Evolutionary conservation across 2,888 invertebrate genomes (phyloP).

Genomic region (Drosophila atripex): DNA sequence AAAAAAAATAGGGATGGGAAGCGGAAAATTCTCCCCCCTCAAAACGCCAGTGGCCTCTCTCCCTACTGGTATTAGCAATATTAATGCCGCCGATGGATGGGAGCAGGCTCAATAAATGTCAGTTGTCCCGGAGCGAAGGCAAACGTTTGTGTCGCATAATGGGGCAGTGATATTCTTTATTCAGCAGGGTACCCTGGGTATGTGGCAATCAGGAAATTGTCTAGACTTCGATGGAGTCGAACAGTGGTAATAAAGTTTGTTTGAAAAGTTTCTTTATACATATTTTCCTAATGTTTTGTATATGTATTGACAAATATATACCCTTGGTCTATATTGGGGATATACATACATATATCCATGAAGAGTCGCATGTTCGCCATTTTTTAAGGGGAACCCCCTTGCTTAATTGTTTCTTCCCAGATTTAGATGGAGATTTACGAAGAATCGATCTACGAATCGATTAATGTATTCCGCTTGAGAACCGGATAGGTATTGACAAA

Average conservation of each 20-base stretch:
- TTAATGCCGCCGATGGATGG: slow-evolving; percentile 50
- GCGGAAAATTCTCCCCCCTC: slow-evolving; percentile 1
- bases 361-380: too few species aligned
- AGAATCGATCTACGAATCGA: too few species aligned
- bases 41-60: not conserved
- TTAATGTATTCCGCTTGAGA: too few species aligned
- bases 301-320: not conserved
- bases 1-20: slow-evolving; percentile 10
- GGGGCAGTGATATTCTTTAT: slow-evolving; percentile 27
- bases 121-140: slow-evolving; percentile 47
- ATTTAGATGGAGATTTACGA: too few species aligned
- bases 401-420: too few species aligned
- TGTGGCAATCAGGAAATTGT: not conserved
- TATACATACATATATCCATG: too few species aligned
- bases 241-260: not conserved
- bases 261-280: too few species aligned
- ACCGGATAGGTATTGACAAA: too few species aligned
- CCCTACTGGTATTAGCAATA: slow-evolving; percentile 62
- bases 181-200: not conserved
- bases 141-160: slow-evolving; percentile 8
- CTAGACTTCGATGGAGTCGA: not conserved
- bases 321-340: too few species aligned
- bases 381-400: too few species aligned
- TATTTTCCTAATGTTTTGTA: too few species aligned
- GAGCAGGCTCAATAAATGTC: slow-evolving; percentile 54